phyloP scores from a whole-genome alignment of 2,113 vertebrate genomes.

The Tylochromis polylepis region DNA sequence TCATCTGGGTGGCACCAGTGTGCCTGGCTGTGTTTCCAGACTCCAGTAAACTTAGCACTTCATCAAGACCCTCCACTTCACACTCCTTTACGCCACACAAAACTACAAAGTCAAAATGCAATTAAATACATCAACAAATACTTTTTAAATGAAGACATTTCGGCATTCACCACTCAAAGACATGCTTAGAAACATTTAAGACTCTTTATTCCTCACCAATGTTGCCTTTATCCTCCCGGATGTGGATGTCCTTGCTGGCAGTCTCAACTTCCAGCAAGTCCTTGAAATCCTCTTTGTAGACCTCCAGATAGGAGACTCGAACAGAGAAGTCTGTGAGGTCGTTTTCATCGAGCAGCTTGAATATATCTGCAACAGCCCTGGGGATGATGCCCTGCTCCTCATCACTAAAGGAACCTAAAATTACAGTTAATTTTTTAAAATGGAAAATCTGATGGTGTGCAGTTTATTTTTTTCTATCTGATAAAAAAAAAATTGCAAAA shows the following conservation, averaged over 20 bases:
- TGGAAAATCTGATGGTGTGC: not conserved
- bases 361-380: constrained; percentile 89
- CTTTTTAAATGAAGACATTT: not conserved
- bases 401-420: constrained; percentile 85
- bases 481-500: not conserved
- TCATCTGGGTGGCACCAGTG: constrained; percentile 90
- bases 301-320: constrained; percentile 92
- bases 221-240: constrained; percentile 93
- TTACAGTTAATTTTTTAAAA: not conserved
- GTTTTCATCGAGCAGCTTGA: constrained; percentile 94
- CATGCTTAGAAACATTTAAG: not conserved
- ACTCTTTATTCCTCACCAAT: constrained; percentile 75
- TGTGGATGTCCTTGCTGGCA: constrained; percentile 91
- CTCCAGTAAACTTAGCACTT: constrained; percentile 92
- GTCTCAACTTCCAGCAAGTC: constrained; percentile 94
- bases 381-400: constrained; percentile 96
- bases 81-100: constrained; percentile 90
- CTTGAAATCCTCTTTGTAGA: constrained; percentile 95
- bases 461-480: not conserved
- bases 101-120: constrained; percentile 68
- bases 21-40: constrained; percentile 92
- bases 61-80: constrained; percentile 92
- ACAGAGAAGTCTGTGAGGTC: constrained; percentile 88
- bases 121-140: not conserved
- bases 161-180: not conserved